Evolutionary conservation across 2,113 vertebrate species (phyloP).

Genomic region (Aepyceros melampus): DNA sequence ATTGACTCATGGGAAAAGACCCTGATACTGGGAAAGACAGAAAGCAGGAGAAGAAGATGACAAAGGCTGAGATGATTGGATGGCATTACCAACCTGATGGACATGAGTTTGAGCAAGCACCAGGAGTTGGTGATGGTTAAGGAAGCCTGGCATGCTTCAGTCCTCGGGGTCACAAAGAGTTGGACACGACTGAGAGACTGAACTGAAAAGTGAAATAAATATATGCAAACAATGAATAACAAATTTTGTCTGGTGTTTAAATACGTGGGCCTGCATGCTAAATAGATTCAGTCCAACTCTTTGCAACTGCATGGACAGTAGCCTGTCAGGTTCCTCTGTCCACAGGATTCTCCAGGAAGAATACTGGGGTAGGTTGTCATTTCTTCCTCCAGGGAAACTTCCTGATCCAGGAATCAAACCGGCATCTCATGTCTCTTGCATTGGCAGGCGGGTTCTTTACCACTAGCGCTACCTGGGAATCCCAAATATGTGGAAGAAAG

Average conservation of each 20-base stretch:
- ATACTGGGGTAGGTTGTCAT: neutral
- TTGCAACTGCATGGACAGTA: neutral
- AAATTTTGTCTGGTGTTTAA: neutral
- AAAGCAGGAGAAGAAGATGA: neutral
- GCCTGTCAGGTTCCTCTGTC: neutral
- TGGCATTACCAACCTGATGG: neutral
- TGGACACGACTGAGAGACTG: neutral
- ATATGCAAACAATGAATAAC: neutral
- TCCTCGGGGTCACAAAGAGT: neutral
- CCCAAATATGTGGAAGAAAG: neutral
- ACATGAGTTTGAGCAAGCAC: neutral
- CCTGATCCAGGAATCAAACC: neutral
- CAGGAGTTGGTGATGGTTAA: neutral
- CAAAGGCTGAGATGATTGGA: neutral
- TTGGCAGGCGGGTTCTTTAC: neutral
- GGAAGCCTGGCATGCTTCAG: neutral
- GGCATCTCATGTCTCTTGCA: rapidly evolving
- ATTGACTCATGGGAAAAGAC: neutral
- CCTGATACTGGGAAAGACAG: neutral
- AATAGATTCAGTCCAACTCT: neutral
- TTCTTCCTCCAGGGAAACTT: neutral
- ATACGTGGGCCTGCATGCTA: neutral
- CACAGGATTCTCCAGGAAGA: neutral
- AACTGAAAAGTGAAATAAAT: neutral
- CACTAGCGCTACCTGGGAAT: neutral